These are phyloP conservation scores for Corythaixoides concolor DNA, from an alignment of 2,113 vertebrate species.

Conservation along the genomic window DNA sequence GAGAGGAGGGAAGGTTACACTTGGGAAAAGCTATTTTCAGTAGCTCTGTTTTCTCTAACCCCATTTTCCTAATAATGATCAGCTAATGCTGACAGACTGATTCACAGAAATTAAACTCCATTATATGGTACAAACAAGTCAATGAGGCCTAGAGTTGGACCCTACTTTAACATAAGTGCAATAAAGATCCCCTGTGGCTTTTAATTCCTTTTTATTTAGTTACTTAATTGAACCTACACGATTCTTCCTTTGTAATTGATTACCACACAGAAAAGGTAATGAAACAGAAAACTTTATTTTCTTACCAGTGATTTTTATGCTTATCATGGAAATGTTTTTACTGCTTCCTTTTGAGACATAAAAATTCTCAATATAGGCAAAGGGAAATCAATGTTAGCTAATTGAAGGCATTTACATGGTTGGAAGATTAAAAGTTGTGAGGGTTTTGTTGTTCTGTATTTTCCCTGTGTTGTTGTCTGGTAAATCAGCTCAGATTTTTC, in stretches of 20 bases:
- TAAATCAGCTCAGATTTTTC: not conserved
- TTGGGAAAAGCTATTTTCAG: constrained; percentile 37
- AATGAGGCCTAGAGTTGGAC: not conserved
- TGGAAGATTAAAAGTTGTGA: not conserved
- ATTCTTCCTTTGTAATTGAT: constrained; percentile 28
- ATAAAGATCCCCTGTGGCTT: constrained; percentile 29
- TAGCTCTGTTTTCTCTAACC: constrained; percentile 3
- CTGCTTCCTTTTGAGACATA: constrained; percentile 3
- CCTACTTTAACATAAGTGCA: not conserved
- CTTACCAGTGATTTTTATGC: constrained; percentile 12
- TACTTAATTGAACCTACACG: constrained; percentile 41
- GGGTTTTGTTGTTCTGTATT: not conserved
- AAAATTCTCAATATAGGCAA: not conserved
- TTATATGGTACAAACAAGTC: not conserved
- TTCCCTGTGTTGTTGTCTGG: too few species aligned
- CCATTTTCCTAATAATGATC: constrained; percentile 23
- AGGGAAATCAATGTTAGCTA: not conserved
- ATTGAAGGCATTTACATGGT: not conserved
- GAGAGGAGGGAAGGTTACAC: not conserved
- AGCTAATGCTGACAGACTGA: constrained; percentile 23
- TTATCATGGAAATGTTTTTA: constrained; percentile 26
- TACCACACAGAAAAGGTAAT: constrained; percentile 38
- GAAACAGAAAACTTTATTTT: constrained; percentile 41
- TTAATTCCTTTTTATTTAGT: constrained; percentile 56
- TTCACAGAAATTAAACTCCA: constrained; percentile 18